Base-by-base conservation (phyloP, 37 sponge, comb jelly and placozoan genomes). In the Aplysina aerophoba region DNA sequence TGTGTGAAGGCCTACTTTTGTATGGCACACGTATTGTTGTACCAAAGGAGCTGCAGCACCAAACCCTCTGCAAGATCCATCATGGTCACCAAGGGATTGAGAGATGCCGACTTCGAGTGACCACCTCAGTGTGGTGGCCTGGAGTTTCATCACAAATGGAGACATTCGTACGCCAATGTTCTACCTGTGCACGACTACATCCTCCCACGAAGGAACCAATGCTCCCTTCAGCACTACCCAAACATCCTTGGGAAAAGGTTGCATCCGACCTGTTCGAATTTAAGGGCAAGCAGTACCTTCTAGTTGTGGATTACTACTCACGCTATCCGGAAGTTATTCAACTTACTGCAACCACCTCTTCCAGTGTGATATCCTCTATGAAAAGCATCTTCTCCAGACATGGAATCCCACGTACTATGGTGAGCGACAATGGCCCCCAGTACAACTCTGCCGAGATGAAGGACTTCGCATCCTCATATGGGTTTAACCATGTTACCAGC, bases 401-500 rank as follows among this genome's bases (percentile, higher is more conserved):
- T 86, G 93, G 93, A 3, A 82, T 92, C 8, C 93, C 84, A 5
- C 60, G 64, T 19, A 81, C 62, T 0, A 37, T 91, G 3, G 28
- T 91, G 28, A 62, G 78, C 22, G 89, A 91, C 71, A 92, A 92
- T 81, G 89, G 89, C 17, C 89, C 92, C 4, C 92, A 92, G 53
- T 92, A 64, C 57, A 31, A 75, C 6, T 34, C 92, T n/a, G 77
- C 44, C 28, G 62, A 22, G 30, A 82, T 88, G 27, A 33, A 21
- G 16, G 30, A 19, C 56, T 92, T 92, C 58, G 65, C 89, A 17
- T 55, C 59, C 34, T 66, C 83, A 6, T 92, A 85, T 80, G 83
- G 83, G 41, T 88, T 92, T 39, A 36, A 35, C 4, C 92, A 88
- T n/a, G 36, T 68, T 24, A 88, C 92, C 3, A 71, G 74, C 16